A percentile compares a stretch with the other conserved stretches of the same genome.
Evolutionary conservation across 2,113 vertebrate genomes (phyloP).

Genomic region (Geococcyx californianus): DNA sequence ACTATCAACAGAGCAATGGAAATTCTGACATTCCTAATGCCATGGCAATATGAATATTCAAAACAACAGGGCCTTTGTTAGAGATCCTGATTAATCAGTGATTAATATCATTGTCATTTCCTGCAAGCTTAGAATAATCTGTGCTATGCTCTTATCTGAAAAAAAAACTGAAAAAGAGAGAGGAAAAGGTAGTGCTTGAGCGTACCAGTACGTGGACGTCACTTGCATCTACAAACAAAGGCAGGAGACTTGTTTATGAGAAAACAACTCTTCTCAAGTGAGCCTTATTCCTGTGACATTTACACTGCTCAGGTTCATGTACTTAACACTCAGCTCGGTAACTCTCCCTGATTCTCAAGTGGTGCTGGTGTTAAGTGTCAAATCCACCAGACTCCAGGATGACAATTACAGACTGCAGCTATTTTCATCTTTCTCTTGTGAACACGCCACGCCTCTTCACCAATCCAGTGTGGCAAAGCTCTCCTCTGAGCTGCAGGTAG

Average conservation of each 20-base stretch:
- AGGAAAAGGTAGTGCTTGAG: not conserved
- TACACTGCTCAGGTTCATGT: not conserved
- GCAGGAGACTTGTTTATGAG: not conserved
- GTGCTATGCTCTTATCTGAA: constrained; percentile 1
- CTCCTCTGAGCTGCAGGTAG: not conserved
- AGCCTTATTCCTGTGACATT: constrained; percentile 22
- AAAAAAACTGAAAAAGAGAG: not conserved
- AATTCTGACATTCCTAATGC: constrained; percentile 10
- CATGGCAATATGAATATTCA: constrained; percentile 42
- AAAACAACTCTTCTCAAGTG: not conserved
- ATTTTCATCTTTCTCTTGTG: constrained; percentile 22
- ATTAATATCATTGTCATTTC: constrained; percentile 41
- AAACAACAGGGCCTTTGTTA: constrained; percentile 27
- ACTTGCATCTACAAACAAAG: not conserved
- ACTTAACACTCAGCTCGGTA: constrained; percentile 3
- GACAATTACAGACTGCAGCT: not conserved
- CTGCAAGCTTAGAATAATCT: constrained; percentile 10
- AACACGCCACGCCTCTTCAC: fast-evolving
- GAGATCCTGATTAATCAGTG: constrained; percentile 16
- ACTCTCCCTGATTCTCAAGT: not conserved
- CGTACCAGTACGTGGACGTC: fast-evolving
- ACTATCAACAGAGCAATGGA: not conserved
- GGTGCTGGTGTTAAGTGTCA: not conserved
- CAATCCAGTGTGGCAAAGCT: not conserved
- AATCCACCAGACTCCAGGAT: not conserved